Evolutionary conservation across 2,797 vertebrate genomes (phyloP), one percentile per base, ranked within the genome.

Genomic region (Brachymystax lenok): DNA sequence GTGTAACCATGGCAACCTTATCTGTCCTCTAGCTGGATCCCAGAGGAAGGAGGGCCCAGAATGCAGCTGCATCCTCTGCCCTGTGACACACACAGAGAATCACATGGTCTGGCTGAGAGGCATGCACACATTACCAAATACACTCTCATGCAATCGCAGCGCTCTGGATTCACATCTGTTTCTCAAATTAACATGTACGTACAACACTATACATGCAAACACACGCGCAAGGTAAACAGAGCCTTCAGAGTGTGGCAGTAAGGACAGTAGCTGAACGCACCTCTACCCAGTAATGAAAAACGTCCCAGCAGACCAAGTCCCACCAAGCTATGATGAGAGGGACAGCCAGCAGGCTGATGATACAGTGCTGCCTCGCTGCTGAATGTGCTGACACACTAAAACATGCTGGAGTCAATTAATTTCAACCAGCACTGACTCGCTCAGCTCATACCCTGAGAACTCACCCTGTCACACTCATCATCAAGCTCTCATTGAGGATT

Each of bases 391-490:
- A 90, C 85, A 78, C 83, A 85, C 67, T 90, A 87, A 87, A 86
- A 90, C 88, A 82, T 86, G 88, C 82, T 89, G 77, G 52, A 81
- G 79, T 88, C 90, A 90, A 90, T 92, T 93, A 90, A 83, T 86
- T 81, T 90, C 84, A 86, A 90, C 88, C 72, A 86, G 79, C 74
- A 84, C 71, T 81, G 78, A 59, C 40, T 46, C 40, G 1, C 72
- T 82, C 78, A 71, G 69, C 56, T 79, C 75, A 79, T 66, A 80
- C 72, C 24, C 40, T 79, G 69, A 84, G 71, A 78, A 28, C 64
- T 67, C 28, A 12, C 14, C 28, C 28, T 67, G 27, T 67, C 59
- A 24, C 64, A 30, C 27, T 30, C 64, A 2, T 67, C 64, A 67
- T 67, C 28, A 67, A 19, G 64, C 33, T 67, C 64, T 28, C 64